phyloP scores from a whole-genome alignment of 2,113 vertebrate genomes.

The Vidua chalybeata region DNA sequence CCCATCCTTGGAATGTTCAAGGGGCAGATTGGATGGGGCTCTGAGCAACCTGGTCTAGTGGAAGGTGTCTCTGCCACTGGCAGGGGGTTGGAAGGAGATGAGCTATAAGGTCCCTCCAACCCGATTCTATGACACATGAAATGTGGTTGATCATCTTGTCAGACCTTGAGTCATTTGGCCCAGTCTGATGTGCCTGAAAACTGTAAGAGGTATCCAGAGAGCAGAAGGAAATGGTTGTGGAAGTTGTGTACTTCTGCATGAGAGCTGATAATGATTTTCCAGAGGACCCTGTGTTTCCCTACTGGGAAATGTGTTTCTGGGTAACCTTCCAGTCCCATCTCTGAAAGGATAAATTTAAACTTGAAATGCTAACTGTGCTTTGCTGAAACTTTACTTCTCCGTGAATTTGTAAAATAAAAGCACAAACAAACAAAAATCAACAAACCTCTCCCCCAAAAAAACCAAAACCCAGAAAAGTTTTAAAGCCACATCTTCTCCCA shows the following conservation, averaged over 20 bases:
- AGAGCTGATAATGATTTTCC: not conserved
- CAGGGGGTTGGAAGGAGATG: not conserved
- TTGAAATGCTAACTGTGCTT: not conserved
- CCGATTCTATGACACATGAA: not conserved
- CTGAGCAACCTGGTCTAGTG: not conserved
- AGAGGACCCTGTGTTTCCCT: not conserved
- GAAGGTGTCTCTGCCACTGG: not conserved
- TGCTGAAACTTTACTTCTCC: not conserved
- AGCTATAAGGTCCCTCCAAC: not conserved
- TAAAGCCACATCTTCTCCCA: not conserved
- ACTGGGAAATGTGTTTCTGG: not conserved
- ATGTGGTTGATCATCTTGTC: not conserved
- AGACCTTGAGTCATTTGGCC: not conserved
- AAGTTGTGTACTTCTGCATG: accelerated
- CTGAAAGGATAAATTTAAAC: not conserved
- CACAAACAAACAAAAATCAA: not conserved
- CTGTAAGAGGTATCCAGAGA: accelerated
- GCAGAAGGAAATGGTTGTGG: not conserved
- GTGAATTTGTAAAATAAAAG: not conserved
- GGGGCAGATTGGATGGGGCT: too few relatives aligned
- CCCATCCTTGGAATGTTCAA: not conserved
- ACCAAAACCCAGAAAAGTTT: not conserved
- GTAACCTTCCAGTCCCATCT: not conserved
- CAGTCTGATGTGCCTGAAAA: not conserved
- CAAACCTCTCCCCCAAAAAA: not conserved